Evolutionary conservation across 2,888 invertebrate genomes (phyloP).

Genomic region (Oscheius sp.): DNA sequence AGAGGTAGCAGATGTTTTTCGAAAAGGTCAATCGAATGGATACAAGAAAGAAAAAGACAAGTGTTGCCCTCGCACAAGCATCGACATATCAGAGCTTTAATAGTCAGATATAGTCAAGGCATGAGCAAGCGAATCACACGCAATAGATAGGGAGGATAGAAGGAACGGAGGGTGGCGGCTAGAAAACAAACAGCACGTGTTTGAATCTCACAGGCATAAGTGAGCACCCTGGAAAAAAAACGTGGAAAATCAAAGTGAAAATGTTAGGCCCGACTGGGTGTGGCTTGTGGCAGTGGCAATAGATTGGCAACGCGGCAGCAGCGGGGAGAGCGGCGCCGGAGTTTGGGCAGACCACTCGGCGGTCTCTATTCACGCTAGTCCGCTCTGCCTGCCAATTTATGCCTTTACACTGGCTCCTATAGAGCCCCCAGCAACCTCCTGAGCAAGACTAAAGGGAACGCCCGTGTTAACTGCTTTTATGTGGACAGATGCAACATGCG

Average conservation of each 20-base stretch:
- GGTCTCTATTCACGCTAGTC: slow-evolving; percentile 36
- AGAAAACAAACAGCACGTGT: slow-evolving; percentile 7
- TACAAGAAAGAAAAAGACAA: neutral
- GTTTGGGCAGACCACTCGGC: slow-evolving; percentile 36
- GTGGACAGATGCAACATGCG: slow-evolving; percentile 23
- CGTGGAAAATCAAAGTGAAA: slow-evolving; percentile 28
- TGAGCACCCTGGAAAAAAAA: neutral
- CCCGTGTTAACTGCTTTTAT: slow-evolving; percentile 20
- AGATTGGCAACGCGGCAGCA: slow-evolving; percentile 32
- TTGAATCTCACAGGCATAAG: neutral
- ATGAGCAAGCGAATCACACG: slow-evolving; percentile 27
- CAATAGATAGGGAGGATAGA: neutral
- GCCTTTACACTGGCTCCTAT: slow-evolving; percentile 31
- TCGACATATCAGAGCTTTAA: slow-evolving; percentile 38
- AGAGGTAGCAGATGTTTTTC: slow-evolving; percentile 17
- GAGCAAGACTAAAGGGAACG: slow-evolving; percentile 10
- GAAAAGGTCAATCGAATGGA: neutral
- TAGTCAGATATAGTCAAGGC: slow-evolving; percentile 38
- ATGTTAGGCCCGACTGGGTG: slow-evolving; percentile 32
- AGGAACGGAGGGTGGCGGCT: neutral
- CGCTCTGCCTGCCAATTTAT: slow-evolving; percentile 30
- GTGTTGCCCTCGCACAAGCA: slow-evolving; percentile 35
- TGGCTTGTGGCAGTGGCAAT: no score
- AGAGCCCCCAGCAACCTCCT: slow-evolving; percentile 22
- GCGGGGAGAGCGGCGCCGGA: slow-evolving; percentile 33